These are phyloP conservation scores for Chloroceryle inda DNA, from an alignment of 2,797 vertebrate genomes.

Conservation along the genomic window DNA sequence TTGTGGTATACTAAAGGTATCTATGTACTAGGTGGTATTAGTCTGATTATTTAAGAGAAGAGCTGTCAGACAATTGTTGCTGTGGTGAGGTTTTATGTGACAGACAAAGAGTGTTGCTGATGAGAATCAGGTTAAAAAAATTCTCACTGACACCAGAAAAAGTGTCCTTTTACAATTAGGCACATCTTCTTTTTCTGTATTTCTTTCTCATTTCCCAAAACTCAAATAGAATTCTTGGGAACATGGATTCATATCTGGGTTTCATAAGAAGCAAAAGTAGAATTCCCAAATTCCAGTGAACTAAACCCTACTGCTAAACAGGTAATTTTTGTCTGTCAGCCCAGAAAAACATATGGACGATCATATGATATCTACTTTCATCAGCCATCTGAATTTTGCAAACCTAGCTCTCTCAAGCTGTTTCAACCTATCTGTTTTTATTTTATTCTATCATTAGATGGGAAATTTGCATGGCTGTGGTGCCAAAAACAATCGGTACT, in stretches of 20 bases:
- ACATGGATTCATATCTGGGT: not conserved
- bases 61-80: not conserved
- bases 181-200: not conserved
- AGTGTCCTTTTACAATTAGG: not conserved
- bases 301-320: not conserved
- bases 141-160: not conserved
- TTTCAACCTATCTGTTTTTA: not conserved
- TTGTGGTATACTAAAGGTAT: not conserved
- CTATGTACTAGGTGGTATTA: not conserved
- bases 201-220: not conserved
- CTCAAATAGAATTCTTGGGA: not conserved
- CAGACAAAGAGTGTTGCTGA: not conserved
- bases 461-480: not conserved
- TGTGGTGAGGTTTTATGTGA: not conserved
- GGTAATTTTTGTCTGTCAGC: conserved; percentile 14
- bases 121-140: not conserved
- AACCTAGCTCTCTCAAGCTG: not conserved
- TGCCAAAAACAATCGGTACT: not conserved
- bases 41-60: not conserved
- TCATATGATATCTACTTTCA: not conserved
- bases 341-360: not conserved
- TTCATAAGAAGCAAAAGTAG: not conserved
- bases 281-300: not conserved
- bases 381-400: conserved; percentile 28
- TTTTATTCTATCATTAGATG: not conserved